phyloP scores from a whole-genome alignment of 2,113 vertebrate genomes.

The Dasyornis broadbenti region DNA sequence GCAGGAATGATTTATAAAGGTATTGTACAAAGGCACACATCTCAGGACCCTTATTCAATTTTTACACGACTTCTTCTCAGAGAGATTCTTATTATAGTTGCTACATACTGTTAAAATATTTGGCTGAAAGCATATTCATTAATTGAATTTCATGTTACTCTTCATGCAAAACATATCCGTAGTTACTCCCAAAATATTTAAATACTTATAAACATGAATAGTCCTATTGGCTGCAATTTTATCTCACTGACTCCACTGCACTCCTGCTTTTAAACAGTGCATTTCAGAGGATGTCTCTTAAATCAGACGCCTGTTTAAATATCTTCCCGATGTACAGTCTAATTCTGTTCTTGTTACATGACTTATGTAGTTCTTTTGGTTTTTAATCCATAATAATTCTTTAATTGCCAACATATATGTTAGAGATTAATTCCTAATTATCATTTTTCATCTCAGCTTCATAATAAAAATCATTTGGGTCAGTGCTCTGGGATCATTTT shows the following conservation, averaged over 20 bases:
- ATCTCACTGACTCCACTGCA: not conserved
- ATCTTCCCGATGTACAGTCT: not conserved
- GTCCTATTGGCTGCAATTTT: not conserved
- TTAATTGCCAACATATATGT: not conserved
- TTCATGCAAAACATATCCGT: not conserved
- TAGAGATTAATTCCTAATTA: not conserved
- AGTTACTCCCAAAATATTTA: not conserved
- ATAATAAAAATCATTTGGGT: not conserved
- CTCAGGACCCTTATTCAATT: not conserved
- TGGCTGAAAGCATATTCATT: not conserved
- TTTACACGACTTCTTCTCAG: not conserved
- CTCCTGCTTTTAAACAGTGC: not conserved
- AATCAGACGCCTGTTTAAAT: not conserved
- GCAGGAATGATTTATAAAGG: slow-evolving; percentile 43
- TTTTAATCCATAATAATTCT: not conserved
- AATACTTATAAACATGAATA: not conserved
- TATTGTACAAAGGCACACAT: not conserved
- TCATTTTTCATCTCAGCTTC: not conserved
- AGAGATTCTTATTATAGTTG: not conserved
- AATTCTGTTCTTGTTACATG: not conserved
- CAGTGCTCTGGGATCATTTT: not conserved
- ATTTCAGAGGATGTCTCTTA: not conserved
- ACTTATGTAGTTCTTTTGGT: not conserved
- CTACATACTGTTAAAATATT: not conserved
- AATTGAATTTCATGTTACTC: not conserved